Percentiles rank a stretch among this genome's conserved stretches.
These are phyloP conservation scores for Helicorthomorpha holstii DNA, from an alignment of 1,140 invertebrate genomes.

Conservation along the genomic window DNA sequence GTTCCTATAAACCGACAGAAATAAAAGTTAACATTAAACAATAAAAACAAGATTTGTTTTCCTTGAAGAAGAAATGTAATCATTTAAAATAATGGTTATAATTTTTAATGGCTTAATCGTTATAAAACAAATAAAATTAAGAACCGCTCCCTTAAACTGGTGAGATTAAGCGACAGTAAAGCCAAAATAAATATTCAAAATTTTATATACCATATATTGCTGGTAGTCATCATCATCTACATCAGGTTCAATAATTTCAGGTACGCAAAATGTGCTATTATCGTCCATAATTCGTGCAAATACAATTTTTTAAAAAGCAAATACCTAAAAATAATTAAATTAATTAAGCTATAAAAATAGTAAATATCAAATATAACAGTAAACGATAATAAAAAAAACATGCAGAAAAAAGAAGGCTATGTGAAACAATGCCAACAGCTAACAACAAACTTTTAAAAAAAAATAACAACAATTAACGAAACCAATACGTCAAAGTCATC, in stretches of 20 bases:
- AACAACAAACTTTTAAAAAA: not conserved
- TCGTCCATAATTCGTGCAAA: not conserved
- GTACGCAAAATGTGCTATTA: not conserved
- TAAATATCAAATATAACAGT: not conserved
- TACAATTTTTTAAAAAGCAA: not conserved
- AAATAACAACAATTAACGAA: too few relatives aligned
- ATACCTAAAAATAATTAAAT: not conserved
- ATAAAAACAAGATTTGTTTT: not conserved
- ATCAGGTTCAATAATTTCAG: not conserved
- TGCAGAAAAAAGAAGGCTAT: not conserved
- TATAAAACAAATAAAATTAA: not conserved
- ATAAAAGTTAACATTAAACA: constrained; percentile 1
- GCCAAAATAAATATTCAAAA: too few relatives aligned
- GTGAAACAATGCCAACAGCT: not conserved
- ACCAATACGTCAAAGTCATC: too few relatives aligned
- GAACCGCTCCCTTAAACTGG: not conserved
- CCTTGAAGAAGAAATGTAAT: not conserved
- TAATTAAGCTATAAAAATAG: not conserved
- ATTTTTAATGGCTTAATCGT: not conserved
- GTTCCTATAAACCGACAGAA: constrained; percentile 1
- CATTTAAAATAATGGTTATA: not conserved
- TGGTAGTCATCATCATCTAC: too few relatives aligned
- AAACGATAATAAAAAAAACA: not conserved
- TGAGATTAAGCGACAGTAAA: too few relatives aligned
- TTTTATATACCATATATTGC: too few relatives aligned